phyloP scores from a whole-genome alignment of 2,797 vertebrate genomes.

The Lagorchestes hirsutus region DNA sequence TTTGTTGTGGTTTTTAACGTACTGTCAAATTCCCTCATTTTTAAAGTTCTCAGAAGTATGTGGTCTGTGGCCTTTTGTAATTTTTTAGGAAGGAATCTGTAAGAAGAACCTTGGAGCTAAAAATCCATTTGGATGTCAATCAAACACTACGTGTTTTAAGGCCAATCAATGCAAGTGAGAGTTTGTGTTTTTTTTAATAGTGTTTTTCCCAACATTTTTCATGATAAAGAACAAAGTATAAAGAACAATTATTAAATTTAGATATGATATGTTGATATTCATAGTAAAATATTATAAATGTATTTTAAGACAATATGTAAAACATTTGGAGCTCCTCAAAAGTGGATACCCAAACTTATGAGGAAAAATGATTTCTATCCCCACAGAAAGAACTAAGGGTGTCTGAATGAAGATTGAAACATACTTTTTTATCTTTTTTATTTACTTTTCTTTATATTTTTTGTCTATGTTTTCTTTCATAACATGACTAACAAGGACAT shows the following conservation, averaged over 20 bases:
- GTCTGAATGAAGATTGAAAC: too few relatives aligned
- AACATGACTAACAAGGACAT: too few relatives aligned
- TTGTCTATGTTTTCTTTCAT: too few relatives aligned
- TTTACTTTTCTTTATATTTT: too few relatives aligned
- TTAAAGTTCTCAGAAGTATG: neutral
- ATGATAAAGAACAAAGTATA: neutral
- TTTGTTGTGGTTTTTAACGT: neutral
- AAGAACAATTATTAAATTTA: neutral
- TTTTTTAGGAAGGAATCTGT: neutral
- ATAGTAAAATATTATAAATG: neutral
- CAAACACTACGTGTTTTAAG: neutral
- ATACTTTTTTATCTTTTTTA: too few relatives aligned
- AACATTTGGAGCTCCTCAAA: neutral
- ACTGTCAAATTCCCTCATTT: neutral
- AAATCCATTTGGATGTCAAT: neutral
- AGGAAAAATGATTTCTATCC: too few relatives aligned
- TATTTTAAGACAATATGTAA: neutral
- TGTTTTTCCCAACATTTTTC: neutral
- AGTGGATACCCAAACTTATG: neutral
- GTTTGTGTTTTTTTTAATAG: neutral
- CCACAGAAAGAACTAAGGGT: too few relatives aligned
- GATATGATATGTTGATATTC: neutral
- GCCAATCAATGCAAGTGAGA: neutral
- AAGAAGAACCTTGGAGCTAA: neutral
- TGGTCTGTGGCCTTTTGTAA: neutral